These are phyloP conservation scores for Oriolus oriolus DNA, from an alignment of 2,113 vertebrate genomes.

Conservation along the genomic window DNA sequence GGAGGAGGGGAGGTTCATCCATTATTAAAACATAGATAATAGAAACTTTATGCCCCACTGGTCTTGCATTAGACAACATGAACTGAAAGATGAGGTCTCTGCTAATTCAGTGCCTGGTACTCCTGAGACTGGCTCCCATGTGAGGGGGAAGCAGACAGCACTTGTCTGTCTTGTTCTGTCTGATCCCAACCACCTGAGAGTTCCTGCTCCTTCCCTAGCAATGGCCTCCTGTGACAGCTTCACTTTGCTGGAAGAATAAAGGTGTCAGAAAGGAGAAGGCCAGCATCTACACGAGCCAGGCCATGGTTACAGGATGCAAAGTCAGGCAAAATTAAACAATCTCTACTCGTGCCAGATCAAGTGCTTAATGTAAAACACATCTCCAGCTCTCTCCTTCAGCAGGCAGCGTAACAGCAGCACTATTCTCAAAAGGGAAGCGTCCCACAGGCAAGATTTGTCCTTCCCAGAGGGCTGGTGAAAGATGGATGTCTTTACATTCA, in stretches of 20 bases:
- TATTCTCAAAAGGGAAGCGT: neutral
- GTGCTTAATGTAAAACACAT: neutral
- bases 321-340: neutral
- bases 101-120: constrained; percentile 44
- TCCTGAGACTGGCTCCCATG: neutral
- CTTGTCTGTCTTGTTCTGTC: neutral
- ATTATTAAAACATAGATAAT: constrained; percentile 67
- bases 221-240: neutral
- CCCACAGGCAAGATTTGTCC: neutral
- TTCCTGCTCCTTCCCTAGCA: neutral
- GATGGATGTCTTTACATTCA: neutral
- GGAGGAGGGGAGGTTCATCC: constrained; percentile 50
- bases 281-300: neutral
- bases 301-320: neutral
- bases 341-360: neutral
- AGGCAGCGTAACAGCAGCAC: neutral
- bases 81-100: constrained; percentile 61
- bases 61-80: constrained; percentile 55
- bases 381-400: neutral
- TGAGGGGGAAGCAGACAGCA: neutral
- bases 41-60: constrained; percentile 66
- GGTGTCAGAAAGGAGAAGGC: neutral
- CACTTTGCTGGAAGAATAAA: neutral
- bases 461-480: neutral
- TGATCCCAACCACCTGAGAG: neutral